Evolutionary conservation across 2,888 invertebrate species (phyloP).

Genomic region (Cantharis flavilabris): DNA sequence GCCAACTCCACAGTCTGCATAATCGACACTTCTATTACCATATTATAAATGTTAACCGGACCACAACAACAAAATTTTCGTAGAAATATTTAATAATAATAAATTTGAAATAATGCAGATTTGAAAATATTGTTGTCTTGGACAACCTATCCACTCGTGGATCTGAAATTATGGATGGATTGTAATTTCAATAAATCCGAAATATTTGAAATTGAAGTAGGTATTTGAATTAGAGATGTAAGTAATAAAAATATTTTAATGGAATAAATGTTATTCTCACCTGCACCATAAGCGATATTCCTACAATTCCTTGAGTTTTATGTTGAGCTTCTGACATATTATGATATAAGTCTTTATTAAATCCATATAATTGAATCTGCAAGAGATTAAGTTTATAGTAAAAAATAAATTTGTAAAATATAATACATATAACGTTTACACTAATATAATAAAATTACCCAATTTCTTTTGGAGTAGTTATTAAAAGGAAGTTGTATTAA

Average conservation of each 20-base stretch:
- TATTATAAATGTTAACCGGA: not conserved
- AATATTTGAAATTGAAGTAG: not conserved
- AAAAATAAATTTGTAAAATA: not conserved
- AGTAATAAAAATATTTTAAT: not conserved
- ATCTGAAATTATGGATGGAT: not conserved
- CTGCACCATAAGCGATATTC: slow-evolving; percentile 93
- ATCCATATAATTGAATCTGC: slow-evolving; percentile 95
- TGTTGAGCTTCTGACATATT: slow-evolving; percentile 96
- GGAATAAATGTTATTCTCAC: slow-evolving; percentile 59
- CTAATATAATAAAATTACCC: not conserved
- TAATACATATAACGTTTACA: not conserved
- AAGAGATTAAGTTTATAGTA: slow-evolving; percentile 39
- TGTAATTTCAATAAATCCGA: not conserved
- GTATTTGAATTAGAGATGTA: not conserved
- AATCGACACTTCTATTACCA: not conserved
- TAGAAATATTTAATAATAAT: not conserved
- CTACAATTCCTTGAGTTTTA: slow-evolving; percentile 95
- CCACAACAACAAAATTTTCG: not conserved
- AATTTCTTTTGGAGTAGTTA: not conserved
- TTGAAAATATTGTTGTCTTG: too few species aligned
- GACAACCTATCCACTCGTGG: too few species aligned
- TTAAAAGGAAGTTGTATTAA: not conserved
- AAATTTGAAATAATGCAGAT: too few species aligned
- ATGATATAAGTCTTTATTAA: slow-evolving; percentile 94
- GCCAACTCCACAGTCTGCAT: not conserved